phyloP scores from a whole-genome alignment of 2,797 vertebrate species.

The Chaenodraco wilsoni region DNA sequence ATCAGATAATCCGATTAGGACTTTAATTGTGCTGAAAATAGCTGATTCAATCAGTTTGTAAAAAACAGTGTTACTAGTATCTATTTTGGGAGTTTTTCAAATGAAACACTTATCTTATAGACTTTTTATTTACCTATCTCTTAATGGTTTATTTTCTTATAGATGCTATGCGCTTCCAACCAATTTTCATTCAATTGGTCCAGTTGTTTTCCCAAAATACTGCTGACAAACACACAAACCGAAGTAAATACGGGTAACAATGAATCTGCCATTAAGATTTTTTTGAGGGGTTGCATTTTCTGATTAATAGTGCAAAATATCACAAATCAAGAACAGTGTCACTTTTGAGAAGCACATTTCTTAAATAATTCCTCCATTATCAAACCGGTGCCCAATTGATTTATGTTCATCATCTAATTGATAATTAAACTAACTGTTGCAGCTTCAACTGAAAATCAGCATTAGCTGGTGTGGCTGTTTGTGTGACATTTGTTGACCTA shows the following conservation, averaged over 20 bases:
- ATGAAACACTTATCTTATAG: no score
- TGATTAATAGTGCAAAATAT: not conserved
- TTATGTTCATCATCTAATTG: not conserved
- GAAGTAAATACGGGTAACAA: not conserved
- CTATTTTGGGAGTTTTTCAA: not conserved
- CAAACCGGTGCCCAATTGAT: not conserved
- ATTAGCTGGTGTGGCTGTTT: not conserved
- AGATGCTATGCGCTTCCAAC: no score
- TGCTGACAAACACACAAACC: no score
- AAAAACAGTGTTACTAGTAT: not conserved
- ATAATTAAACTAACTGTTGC: not conserved
- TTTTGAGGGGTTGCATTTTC: no score
- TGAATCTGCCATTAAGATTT: not conserved
- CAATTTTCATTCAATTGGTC: no score
- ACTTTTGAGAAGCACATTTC: not conserved
- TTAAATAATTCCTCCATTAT: not conserved
- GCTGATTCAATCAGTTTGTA: not conserved
- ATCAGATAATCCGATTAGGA: conserved; percentile 63
- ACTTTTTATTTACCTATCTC: no score
- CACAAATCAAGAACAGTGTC: no score
- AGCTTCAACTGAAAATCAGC: not conserved
- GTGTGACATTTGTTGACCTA: not conserved
- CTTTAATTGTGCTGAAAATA: not conserved
- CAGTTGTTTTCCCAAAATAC: no score
- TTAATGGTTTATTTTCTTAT: no score